Evolutionary conservation across 2,888 invertebrate species (phyloP), one percentile per base, ranked within the genome.

Genomic region (Apotomis capreana): DNA sequence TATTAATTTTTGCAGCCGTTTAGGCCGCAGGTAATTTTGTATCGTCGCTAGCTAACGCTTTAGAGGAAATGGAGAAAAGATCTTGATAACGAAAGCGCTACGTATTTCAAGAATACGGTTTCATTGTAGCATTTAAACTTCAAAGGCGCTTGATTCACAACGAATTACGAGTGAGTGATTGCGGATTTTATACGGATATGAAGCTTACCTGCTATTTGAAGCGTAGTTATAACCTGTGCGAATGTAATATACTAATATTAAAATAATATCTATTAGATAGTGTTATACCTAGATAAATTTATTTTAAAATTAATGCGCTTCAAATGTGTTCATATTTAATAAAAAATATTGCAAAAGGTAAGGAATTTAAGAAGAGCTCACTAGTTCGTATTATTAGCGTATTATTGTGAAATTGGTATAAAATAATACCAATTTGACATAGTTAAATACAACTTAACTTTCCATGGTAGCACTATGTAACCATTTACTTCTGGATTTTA

Each of bases 1-100:
- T 67, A 67, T 67, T 67, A 49, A 67, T 71, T 71, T 71, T 71
- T 71, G 71, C 55, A 37, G 36, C 52, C 68, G 68, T 62, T 72
- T 26, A 62, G 46, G 15, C 26, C 58, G n/a, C 70, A 70, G 64
- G 60, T 60, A 60, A 65, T 62, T 52, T 54, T 67, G 37, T 67
- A 57, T 57, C 62, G 58, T 72, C 40, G 58, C 68, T 51, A 61
- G 44, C 60, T 26, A 67, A 67, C 60, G 49, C 46, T 49, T 65
- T 6, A 67, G 61, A 26, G 44, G 71, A 51, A 49, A 61, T 54
- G 46, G 13, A 37, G 60, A 63, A 63, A 62, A 63, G 40, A 63
- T 63, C 58, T 37, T 52, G 63, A 69, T 63, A 63, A 69, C 63
- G 55, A 64, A 64, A 57, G 58, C 15, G 40, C 63, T 51, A n/a